Conservation (phyloP, 2,113 vertebrate genomes). For the Prolemur simus region DNA sequence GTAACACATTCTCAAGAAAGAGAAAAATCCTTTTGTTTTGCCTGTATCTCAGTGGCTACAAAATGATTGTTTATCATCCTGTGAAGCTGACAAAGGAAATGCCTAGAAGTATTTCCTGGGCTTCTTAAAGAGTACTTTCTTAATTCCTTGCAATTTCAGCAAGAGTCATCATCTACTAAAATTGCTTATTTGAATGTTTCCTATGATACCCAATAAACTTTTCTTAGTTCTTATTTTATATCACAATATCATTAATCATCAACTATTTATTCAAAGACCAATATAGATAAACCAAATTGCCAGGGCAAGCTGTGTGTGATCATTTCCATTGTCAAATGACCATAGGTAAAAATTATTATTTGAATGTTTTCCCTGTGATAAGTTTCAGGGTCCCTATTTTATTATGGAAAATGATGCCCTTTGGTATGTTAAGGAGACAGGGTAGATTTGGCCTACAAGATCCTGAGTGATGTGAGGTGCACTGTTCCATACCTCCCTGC, state of each 20-base stretch:
- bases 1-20: neutral
- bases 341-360: neutral
- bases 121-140: neutral
- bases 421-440: neutral
- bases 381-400: neutral
- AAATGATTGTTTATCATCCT: neutral
- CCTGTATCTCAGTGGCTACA: neutral
- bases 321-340: neutral
- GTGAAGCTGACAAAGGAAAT: neutral
- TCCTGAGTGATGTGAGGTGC: neutral
- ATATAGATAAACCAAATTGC: neutral
- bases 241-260: neutral
- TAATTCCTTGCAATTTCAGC: neutral
- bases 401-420: neutral
- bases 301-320: neutral
- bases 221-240: neutral
- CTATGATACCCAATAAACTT: neutral
- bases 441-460: neutral
- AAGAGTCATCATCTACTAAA: neutral
- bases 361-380: neutral
- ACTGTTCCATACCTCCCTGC: neutral
- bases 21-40: neutral
- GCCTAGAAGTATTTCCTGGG: neutral
- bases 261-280: neutral
- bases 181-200: neutral